These are phyloP conservation scores for Pampus argenteus DNA, from an alignment of 2,797 vertebrate genomes.

Conservation along the genomic window DNA sequence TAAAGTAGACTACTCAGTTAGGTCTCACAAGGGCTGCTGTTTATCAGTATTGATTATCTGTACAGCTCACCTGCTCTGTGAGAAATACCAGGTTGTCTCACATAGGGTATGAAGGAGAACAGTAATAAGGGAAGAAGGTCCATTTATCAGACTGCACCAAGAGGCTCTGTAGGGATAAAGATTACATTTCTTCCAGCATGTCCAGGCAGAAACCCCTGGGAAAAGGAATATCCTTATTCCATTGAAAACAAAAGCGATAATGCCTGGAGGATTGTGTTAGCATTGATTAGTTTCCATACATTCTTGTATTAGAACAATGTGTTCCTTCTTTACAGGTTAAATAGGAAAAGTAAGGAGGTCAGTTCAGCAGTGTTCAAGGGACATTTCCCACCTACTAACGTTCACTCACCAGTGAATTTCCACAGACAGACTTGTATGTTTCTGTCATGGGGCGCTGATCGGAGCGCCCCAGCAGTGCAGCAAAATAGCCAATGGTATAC, in stretches of 20 bases:
- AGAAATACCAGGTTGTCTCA: slow-evolving; percentile 9
- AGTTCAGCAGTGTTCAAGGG: neutral
- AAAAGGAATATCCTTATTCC: slow-evolving; percentile 8
- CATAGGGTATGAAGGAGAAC: slow-evolving; percentile 16
- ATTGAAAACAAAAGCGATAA: neutral
- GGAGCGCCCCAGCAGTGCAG: too few species aligned
- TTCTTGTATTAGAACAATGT: neutral
- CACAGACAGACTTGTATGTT: too few species aligned
- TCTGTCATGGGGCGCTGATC: too few species aligned
- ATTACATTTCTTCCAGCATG: slow-evolving; percentile 9
- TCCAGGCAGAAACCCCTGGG: neutral
- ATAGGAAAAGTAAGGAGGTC: neutral
- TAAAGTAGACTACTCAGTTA: neutral
- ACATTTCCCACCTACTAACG: too few species aligned
- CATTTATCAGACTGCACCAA: slow-evolving; percentile 12
- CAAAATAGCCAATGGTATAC: too few species aligned
- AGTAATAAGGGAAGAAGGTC: slow-evolving; percentile 1
- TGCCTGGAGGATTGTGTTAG: neutral
- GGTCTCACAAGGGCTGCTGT: neutral
- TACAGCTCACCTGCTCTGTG: neutral
- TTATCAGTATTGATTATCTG: slow-evolving; percentile 6
- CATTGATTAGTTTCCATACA: slow-evolving; percentile 3
- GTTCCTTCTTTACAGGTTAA: neutral
- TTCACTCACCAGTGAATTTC: too few species aligned
- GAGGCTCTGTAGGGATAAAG: neutral